Base-by-base conservation (phyloP, 2,113 vertebrate species). In the Scophthalmus maximus region DNA sequence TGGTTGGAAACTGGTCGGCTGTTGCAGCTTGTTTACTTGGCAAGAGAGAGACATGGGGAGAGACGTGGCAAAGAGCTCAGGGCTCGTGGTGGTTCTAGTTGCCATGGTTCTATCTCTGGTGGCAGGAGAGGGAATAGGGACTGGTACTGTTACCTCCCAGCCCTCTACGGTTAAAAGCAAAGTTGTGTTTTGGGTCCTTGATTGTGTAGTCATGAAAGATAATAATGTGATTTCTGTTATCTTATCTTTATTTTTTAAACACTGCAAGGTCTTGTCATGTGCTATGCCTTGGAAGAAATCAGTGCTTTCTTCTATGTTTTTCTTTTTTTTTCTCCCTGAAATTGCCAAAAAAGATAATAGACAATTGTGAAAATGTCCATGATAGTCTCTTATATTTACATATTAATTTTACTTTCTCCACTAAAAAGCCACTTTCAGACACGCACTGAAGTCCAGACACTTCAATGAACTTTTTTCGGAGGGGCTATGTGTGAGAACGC, bases 71-170 rank as follows among this genome's bases (percentile, higher is more conserved):
- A 53, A 15, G 66, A 47, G 46, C 63, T 73, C 23, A 46, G 63
- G 38, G 46, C 11, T 9, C 30, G 36, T 26, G 8, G 61, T 52
- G 25, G 59, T 20, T 70, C 18, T 44, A 18, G 82, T 85, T 83
- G 76, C 79, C 47, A 73, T 74, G 83, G 78, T 79, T 78, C 58
- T 1, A 40, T 85, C 67, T 78, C 64, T 66, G 68, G 42, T 81
- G 76, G 65, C 68, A 65, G 25, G 27, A 47, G 34, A 42, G 8
- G 44, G 32, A 53, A 12, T 60, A 55, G 50, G 59, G n/a, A 49
- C 70, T 61, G 59, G 57, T 53, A 27, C 66, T 76, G 70, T 62
- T 32, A 59, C 73, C 69, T 55, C 25, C 9, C 22, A 14, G n/a
- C 67, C 62, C 59, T 29, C 47, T 0, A 0, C 22, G 52, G 52